A percentile compares a stretch with the other conserved stretches of the same genome.
Conservation (phyloP, 2,888 invertebrate species). For the Nowickia ferox region DNA sequence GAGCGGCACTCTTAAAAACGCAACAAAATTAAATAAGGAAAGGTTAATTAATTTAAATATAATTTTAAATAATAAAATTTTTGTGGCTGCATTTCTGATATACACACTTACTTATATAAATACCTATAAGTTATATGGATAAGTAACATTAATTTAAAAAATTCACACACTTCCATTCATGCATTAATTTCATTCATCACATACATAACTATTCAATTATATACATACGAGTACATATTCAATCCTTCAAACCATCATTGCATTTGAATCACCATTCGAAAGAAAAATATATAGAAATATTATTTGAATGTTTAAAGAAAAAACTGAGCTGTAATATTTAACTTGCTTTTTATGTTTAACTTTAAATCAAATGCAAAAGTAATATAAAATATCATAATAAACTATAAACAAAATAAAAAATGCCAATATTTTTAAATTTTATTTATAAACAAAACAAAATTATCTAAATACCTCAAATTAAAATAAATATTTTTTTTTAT, state of each 20-base stretch:
- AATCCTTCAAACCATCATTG: conserved; percentile 38
- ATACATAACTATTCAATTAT: background rate
- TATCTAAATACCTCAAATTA: conserved; percentile 72
- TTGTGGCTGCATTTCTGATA: conserved; percentile 78
- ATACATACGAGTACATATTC: conserved; percentile 13
- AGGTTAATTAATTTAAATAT: background rate
- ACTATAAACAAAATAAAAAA: conserved; percentile 48
- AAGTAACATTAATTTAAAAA: too few relatives aligned
- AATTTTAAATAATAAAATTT: conserved; percentile 72
- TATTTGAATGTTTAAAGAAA: conserved; percentile 20
- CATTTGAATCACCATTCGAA: conserved; percentile 39
- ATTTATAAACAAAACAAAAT: conserved; percentile 63
- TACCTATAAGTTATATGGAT: background rate
- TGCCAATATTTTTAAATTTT: conserved; percentile 59
- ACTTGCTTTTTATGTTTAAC: conserved; percentile 64
- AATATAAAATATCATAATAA: conserved; percentile 57
- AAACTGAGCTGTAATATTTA: conserved; percentile 62
- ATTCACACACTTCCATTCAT: conserved; percentile 29
- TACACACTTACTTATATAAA: background rate
- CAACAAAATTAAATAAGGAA: conserved; percentile 67
- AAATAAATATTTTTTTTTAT: conserved; percentile 38
- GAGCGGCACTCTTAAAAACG: conserved; percentile 77
- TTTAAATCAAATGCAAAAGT: conserved; percentile 54
- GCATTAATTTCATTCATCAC: background rate
- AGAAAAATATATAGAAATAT: conserved; percentile 22